Conservation (phyloP, 2,888 invertebrate species). For the Gandaritis pyraliata region DNA sequence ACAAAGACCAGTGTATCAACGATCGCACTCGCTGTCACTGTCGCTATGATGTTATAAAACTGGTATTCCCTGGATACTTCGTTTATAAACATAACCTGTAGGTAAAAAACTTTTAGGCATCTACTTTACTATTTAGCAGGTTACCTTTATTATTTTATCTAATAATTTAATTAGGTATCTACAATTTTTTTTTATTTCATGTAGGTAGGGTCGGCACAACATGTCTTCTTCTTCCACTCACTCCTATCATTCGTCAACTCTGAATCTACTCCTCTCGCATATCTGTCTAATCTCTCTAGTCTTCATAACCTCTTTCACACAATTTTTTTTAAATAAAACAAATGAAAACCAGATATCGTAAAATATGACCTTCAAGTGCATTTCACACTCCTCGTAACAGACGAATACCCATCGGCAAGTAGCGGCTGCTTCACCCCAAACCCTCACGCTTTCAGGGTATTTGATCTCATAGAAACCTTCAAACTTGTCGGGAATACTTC, state of each 20-base stretch:
- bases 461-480: slow-evolving; percentile 73
- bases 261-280: no score
- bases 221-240: no score
- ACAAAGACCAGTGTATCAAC: slow-evolving; percentile 65
- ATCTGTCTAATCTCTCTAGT: no score
- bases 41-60: slow-evolving; percentile 63
- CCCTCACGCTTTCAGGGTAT: slow-evolving; percentile 66
- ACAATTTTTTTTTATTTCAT: no score
- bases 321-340: background rate
- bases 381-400: slow-evolving; percentile 71
- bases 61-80: slow-evolving; percentile 69
- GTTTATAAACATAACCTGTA: slow-evolving; percentile 71
- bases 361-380: slow-evolving; percentile 58
- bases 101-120: background rate
- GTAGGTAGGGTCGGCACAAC: no score
- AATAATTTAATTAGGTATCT: no score
- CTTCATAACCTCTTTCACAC: no score
- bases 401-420: slow-evolving; percentile 70
- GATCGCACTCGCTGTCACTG: slow-evolving; percentile 62
- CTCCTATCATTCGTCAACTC: no score
- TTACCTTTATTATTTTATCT: no score
- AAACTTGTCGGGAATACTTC: slow-evolving; percentile 67
- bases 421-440: slow-evolving; percentile 75
- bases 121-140: background rate
- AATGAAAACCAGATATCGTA: background rate